Conservation (phyloP, 1,140 invertebrate genomes). For the Drosophila eugracilis region DNA sequence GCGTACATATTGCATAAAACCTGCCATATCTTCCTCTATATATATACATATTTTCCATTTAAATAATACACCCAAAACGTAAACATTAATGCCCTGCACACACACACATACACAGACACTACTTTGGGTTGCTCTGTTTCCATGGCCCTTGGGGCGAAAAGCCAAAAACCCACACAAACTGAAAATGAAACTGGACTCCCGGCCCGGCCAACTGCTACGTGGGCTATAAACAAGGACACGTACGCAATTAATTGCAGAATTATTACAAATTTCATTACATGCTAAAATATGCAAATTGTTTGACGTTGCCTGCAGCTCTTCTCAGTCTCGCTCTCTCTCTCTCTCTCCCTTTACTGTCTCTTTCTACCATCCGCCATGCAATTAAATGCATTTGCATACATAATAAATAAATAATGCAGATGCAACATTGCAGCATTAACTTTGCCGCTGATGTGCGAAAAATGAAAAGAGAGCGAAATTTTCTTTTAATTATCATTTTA, state of each 20-base stretch:
- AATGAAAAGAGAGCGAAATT: constrained; percentile 48
- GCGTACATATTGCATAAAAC: background rate
- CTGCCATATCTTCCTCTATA: background rate
- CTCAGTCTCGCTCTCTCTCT: constrained; percentile 1
- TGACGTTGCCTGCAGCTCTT: constrained; percentile 38
- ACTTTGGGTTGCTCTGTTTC: background rate
- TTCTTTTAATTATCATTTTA: constrained; percentile 82
- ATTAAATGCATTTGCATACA: constrained; percentile 83
- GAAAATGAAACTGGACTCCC: constrained; percentile 43
- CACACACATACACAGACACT: no score
- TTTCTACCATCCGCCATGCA: constrained; percentile 45
- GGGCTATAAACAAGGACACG: constrained; percentile 73
- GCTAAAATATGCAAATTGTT: constrained; percentile 83
- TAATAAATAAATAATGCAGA: constrained; percentile 82
- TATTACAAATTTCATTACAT: constrained; percentile 84
- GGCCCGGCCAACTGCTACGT: constrained; percentile 19
- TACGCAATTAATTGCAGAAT: constrained; percentile 83
- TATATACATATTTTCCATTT: constrained; percentile 2
- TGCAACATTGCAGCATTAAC: constrained; percentile 57
- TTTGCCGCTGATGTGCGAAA: constrained; percentile 51
- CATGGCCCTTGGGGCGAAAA: constrained; percentile 18
- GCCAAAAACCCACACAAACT: constrained; percentile 30
- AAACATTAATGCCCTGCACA: constrained; percentile 28
- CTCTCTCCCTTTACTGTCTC: background rate
- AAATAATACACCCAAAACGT: constrained; percentile 15